Evolutionary conservation across 2,113 vertebrate genomes (phyloP).

Genomic region (Leucopsar rothschildi): DNA sequence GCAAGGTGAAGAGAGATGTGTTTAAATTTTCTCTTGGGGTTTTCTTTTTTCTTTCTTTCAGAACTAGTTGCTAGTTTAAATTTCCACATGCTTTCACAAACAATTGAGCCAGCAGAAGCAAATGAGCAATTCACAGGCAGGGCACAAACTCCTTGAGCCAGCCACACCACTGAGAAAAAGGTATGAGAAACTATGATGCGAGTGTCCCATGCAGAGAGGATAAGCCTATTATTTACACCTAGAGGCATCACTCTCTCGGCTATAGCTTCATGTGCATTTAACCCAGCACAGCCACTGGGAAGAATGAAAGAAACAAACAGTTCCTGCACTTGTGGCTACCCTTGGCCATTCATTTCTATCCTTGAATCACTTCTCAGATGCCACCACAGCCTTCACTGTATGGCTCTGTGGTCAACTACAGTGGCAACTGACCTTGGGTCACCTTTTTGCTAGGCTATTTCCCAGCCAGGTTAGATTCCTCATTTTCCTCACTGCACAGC

Average conservation of each 20-base stretch:
- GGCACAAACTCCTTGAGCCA: background rate
- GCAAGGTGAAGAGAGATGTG: background rate
- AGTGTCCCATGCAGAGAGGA: background rate
- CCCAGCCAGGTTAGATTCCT: background rate
- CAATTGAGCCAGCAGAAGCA: constrained; percentile 5
- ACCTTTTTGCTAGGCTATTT: background rate
- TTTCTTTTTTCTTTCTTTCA: background rate
- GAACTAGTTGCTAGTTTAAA: background rate
- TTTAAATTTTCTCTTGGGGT: background rate
- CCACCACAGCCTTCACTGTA: background rate
- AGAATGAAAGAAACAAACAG: background rate
- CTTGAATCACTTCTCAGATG: background rate
- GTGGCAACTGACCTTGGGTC: background rate
- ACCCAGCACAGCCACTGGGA: background rate
- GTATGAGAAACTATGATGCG: background rate
- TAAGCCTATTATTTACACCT: constrained; percentile 52
- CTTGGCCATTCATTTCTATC: background rate
- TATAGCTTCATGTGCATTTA: background rate
- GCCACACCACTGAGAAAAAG: constrained; percentile 10
- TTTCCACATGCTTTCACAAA: background rate
- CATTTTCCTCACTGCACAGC: background rate
- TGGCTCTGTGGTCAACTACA: background rate
- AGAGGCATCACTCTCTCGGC: background rate
- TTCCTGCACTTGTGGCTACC: background rate
- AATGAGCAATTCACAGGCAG: background rate